These are phyloP conservation scores for Mimumesa dahlbomi DNA, from an alignment of 2,888 invertebrate genomes.

Conservation along the genomic window DNA sequence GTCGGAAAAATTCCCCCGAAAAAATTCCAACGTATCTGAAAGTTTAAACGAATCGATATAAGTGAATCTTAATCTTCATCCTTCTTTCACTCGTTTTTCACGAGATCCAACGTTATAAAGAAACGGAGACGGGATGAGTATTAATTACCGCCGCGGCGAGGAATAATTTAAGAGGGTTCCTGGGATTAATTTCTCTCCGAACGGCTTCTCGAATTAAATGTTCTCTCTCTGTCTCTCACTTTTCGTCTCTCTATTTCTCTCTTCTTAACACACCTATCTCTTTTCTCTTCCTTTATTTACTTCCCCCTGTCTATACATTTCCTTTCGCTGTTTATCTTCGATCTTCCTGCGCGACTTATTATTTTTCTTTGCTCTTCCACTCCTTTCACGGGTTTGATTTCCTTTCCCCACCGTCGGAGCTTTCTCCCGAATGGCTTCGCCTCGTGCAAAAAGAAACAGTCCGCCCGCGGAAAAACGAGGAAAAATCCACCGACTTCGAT, in stretches of 20 bases:
- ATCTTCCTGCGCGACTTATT: conserved; percentile 18
- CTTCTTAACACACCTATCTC: neutral
- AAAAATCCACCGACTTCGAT: too few species aligned
- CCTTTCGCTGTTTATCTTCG: conserved; percentile 26
- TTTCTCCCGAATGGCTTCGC: neutral
- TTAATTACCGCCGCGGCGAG: conserved; percentile 36
- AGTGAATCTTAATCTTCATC: conserved; percentile 11
- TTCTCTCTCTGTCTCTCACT: neutral
- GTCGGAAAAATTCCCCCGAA: too few species aligned
- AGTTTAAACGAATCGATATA: conserved; percentile 12
- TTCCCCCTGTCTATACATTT: conserved; percentile 4
- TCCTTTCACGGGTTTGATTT: neutral
- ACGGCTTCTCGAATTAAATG: conserved; percentile 35
- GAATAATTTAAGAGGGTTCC: conserved; percentile 40
- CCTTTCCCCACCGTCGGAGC: neutral
- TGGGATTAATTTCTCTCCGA: conserved; percentile 33
- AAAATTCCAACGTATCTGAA: too few species aligned
- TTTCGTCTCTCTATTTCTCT: neutral
- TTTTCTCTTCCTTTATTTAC: neutral
- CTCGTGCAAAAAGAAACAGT: too few species aligned
- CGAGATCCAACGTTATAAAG: conserved; percentile 14
- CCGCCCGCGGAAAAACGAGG: too few species aligned
- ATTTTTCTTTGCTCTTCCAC: conserved; percentile 5
- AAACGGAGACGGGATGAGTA: conserved; percentile 35
- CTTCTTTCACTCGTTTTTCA: neutral